These are phyloP conservation scores for Cybosia mesomella DNA, from an alignment of 2,888 invertebrate species.

Conservation along the genomic window DNA sequence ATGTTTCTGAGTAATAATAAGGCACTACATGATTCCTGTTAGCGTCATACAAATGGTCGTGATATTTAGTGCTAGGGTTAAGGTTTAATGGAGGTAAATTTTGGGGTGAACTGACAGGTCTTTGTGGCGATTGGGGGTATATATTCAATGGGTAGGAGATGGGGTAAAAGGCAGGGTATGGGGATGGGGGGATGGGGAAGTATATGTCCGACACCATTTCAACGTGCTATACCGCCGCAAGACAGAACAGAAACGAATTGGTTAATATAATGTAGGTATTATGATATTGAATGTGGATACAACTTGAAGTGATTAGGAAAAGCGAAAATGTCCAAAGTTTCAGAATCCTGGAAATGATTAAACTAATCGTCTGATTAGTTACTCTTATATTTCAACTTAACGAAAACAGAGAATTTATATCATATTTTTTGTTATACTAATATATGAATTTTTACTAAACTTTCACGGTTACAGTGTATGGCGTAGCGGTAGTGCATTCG, in stretches of 20 bases:
- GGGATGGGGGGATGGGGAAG: slow-evolving; percentile 86
- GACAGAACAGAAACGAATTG: slow-evolving; percentile 83
- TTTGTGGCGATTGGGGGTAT: slow-evolving; percentile 71
- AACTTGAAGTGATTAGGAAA: slow-evolving; percentile 12
- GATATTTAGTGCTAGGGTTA: slow-evolving; percentile 71
- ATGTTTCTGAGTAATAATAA: slow-evolving; percentile 82
- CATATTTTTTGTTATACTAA: not conserved
- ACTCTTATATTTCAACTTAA: not conserved
- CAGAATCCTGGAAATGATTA: not conserved
- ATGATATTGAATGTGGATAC: slow-evolving; percentile 50
- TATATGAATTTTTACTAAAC: too few species aligned
- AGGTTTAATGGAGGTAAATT: slow-evolving; percentile 65
- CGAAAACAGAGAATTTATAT: not conserved
- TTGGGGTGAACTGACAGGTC: slow-evolving; percentile 73
- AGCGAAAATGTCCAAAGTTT: not conserved
- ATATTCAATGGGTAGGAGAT: slow-evolving; percentile 84
- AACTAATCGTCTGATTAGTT: not conserved
- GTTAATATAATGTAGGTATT: slow-evolving; percentile 71
- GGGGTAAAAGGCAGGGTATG: slow-evolving; percentile 80
- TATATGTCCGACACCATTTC: slow-evolving; percentile 93
- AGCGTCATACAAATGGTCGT: slow-evolving; percentile 85
- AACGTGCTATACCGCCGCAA: slow-evolving; percentile 89
- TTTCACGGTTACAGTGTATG: too few species aligned
- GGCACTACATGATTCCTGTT: slow-evolving; percentile 85
- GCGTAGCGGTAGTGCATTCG: too few species aligned